phyloP scores from a whole-genome alignment of 2,113 vertebrate species.

The Phaethornis superciliosus region DNA sequence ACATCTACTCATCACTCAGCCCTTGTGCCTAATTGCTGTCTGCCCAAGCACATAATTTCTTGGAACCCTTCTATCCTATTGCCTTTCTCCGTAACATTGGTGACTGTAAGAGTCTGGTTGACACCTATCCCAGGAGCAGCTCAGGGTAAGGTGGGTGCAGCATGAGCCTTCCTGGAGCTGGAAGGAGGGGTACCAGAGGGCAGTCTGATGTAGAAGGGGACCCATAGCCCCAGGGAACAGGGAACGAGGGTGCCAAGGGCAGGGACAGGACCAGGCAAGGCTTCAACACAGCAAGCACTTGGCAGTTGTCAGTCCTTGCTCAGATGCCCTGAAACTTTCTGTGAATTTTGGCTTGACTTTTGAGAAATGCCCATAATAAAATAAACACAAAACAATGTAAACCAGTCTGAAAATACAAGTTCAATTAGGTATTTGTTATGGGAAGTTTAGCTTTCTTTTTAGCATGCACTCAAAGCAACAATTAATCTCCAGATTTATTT shows the following conservation, averaged over 20 bases:
- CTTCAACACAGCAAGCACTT: not conserved
- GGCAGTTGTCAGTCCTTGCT: not conserved
- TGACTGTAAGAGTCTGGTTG: not conserved
- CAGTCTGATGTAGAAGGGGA: rapidly evolving
- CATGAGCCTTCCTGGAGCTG: rapidly evolving
- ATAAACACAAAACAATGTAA: not conserved
- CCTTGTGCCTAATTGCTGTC: not conserved
- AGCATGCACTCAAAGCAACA: not conserved
- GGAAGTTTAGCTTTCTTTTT: not conserved
- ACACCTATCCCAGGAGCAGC: not conserved
- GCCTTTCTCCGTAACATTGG: not conserved
- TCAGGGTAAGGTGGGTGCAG: not conserved
- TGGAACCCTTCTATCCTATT: not conserved
- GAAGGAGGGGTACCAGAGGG: rapidly evolving
- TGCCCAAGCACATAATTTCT: not conserved
- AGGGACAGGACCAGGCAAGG: rapidly evolving
- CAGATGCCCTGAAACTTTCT: not conserved
- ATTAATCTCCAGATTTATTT: not conserved
- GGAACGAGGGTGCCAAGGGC: rapidly evolving
- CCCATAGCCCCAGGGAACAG: rapidly evolving
- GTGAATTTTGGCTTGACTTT: not conserved
- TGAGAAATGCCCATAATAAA: not conserved
- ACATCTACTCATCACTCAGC: not conserved
- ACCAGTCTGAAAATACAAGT: not conserved
- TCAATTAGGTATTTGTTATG: not conserved